A percentile compares a stretch with the other conserved stretches of the same genome.
phyloP scores from a whole-genome alignment of 2,888 invertebrate species.

The Apodemia hepburni region DNA sequence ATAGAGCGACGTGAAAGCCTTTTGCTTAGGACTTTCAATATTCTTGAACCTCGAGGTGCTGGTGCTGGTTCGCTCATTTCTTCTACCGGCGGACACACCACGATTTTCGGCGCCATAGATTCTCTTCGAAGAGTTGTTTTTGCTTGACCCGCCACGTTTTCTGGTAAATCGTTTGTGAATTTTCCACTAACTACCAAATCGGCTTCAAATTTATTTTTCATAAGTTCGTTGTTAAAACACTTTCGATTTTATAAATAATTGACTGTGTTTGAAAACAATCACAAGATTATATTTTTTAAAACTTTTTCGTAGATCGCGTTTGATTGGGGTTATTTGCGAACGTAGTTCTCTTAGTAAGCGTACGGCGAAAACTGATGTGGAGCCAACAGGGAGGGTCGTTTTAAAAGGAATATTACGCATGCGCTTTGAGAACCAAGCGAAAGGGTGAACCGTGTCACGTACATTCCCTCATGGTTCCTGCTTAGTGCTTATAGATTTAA shows the following conservation, averaged over 20 bases:
- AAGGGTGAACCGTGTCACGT: neutral
- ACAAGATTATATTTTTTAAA: conserved; percentile 43
- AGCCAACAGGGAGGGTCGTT: conserved; percentile 33
- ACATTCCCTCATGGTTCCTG: conserved; percentile 1
- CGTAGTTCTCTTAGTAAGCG: conserved; percentile 40
- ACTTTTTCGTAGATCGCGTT: conserved; percentile 53
- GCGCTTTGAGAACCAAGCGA: neutral
- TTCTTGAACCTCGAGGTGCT: conserved; percentile 79
- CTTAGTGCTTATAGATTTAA: neutral
- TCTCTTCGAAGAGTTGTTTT: conserved; percentile 49
- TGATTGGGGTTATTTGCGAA: conserved; percentile 40
- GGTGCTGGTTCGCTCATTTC: conserved; percentile 79
- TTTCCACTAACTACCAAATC: conserved; percentile 57
- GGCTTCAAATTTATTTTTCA: conserved; percentile 63
- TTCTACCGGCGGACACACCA: conserved; percentile 72
- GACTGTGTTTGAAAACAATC: conserved; percentile 30
- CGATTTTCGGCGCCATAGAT: conserved; percentile 65
- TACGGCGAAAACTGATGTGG: conserved; percentile 53
- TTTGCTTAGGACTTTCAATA: conserved; percentile 83
- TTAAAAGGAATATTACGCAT: conserved; percentile 8
- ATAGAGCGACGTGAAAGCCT: conserved; percentile 78
- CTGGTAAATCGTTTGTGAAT: conserved; percentile 52
- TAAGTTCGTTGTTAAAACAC: conserved; percentile 38
- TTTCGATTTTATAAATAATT: conserved; percentile 19
- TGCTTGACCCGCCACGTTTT: conserved; percentile 46